Evolutionary conservation across 2,888 invertebrate species (phyloP).

Genomic region (Beris chalybata): DNA sequence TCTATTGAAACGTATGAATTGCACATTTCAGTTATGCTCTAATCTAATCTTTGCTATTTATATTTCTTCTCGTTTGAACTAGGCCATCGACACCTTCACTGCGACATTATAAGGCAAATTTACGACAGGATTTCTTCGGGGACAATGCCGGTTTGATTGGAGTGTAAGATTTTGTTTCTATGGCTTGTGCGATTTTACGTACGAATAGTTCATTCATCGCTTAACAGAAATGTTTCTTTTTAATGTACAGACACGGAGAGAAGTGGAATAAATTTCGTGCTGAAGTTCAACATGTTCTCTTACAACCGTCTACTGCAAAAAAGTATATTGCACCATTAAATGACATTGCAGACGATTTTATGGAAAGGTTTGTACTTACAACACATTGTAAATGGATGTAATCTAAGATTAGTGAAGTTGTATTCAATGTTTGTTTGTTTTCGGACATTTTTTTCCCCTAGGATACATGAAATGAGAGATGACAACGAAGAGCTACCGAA

Average conservation of each 20-base stretch:
- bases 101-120: constrained; percentile 69
- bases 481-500: constrained; percentile 71
- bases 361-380: constrained; percentile 61
- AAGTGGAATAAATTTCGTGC: constrained; percentile 84
- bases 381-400: background rate
- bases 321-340: constrained; percentile 75
- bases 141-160: constrained; percentile 73
- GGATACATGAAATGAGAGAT: constrained; percentile 66
- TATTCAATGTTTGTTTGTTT: background rate
- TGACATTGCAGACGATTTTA: constrained; percentile 75
- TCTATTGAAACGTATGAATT: no score
- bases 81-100: constrained; percentile 73
- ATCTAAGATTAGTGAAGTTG: background rate
- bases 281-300: constrained; percentile 80
- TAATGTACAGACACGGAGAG: constrained; percentile 71
- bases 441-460: constrained; percentile 48
- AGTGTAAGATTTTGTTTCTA: constrained; percentile 62
- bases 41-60: background rate
- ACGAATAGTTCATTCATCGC: background rate
- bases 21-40: constrained; percentile 3
- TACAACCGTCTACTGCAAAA: constrained; percentile 77
- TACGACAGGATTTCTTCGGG: constrained; percentile 70
- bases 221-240: constrained; percentile 4
- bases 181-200: background rate
- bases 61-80: constrained; percentile 20